Conservation (phyloP, 2,113 vertebrate species). For the Brevimyrus niger region DNA sequence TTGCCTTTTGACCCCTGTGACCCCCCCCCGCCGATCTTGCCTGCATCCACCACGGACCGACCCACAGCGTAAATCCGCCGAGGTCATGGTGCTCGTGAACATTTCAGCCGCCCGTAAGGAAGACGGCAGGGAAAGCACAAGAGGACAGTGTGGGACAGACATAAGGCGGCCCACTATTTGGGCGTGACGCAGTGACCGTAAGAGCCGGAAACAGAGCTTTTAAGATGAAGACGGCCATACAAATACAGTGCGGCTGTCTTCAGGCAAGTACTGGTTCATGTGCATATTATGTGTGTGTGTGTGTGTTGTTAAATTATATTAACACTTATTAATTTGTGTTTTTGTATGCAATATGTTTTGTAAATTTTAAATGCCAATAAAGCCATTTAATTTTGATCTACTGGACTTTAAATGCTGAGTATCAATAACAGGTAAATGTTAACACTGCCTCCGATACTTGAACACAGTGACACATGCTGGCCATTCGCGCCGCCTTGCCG, state of each 20-base stretch:
- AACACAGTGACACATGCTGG: neutral
- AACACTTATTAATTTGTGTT: no score
- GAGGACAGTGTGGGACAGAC: neutral
- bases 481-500: neutral
- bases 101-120: neutral
- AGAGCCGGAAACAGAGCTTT: neutral
- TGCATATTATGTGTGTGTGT: no score
- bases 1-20: neutral
- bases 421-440: neutral
- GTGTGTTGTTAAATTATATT: no score
- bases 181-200: neutral
- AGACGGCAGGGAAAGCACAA: neutral
- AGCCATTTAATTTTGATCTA: neutral
- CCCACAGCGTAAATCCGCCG: neutral
- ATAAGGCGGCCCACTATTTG: no score
- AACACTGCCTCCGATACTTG: neutral
- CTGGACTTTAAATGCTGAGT: neutral
- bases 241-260: neutral
- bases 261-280: neutral
- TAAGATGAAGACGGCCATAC: no score
- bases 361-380: neutral
- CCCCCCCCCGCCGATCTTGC: neutral
- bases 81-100: neutral
- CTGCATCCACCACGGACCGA: neutral
- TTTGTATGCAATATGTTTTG: neutral